These are phyloP conservation scores for Acipenser oxyrinchus DNA, from an alignment of 2,797 vertebrate species.

Conservation along the genomic window DNA sequence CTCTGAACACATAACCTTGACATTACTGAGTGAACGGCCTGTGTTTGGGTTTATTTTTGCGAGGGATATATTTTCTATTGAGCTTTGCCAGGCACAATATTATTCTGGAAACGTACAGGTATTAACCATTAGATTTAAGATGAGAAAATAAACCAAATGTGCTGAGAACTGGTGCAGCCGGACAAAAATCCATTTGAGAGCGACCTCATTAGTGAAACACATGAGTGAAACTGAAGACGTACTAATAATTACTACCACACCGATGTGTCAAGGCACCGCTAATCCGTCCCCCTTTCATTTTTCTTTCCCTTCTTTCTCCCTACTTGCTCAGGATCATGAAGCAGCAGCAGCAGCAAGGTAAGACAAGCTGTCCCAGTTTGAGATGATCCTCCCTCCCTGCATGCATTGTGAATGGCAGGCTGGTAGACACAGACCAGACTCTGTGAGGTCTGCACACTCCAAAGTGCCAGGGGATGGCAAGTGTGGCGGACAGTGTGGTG, in stretches of 20 bases:
- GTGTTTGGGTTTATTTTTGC: slow-evolving; percentile 48
- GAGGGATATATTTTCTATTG: slow-evolving; percentile 44
- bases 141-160: slow-evolving; percentile 51
- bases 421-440: too few relatives aligned
- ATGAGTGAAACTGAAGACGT: slow-evolving; percentile 38
- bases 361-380: too few relatives aligned
- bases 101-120: slow-evolving; percentile 59
- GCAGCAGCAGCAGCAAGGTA: slow-evolving; percentile 2
- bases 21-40: slow-evolving; percentile 36
- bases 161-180: slow-evolving; percentile 25
- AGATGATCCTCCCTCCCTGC: too few relatives aligned
- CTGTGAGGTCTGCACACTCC: too few relatives aligned
- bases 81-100: slow-evolving; percentile 57
- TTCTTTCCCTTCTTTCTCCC: slow-evolving; percentile 37
- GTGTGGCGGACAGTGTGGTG: too few relatives aligned
- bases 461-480: too few relatives aligned
- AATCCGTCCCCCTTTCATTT: slow-evolving; percentile 35
- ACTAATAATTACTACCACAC: slow-evolving; percentile 46
- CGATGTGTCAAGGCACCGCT: not conserved
- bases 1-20: slow-evolving; percentile 32
- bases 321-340: not conserved
- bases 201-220: slow-evolving; percentile 41
- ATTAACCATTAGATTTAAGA: slow-evolving; percentile 57
- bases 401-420: too few relatives aligned
- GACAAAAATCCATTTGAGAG: slow-evolving; percentile 50